A percentile compares a stretch with the other conserved stretches of the same genome.
These are phyloP conservation scores for Steromphala cineraria DNA, from an alignment of 2,888 invertebrate species.

Conservation along the genomic window DNA sequence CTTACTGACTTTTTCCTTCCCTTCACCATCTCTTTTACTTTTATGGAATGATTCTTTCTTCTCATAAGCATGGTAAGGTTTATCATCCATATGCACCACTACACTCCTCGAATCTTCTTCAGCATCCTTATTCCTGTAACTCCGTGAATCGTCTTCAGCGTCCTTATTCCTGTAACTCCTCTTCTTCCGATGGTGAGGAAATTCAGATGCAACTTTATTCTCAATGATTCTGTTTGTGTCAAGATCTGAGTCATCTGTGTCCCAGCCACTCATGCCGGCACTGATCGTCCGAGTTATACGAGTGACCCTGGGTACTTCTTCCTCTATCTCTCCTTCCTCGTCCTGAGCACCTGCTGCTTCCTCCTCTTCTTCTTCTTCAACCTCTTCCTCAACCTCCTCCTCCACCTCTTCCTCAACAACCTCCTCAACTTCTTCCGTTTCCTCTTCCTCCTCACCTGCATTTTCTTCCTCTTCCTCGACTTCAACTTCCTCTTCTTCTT, in stretches of 20 bases:
- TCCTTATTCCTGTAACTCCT: conserved; percentile 26
- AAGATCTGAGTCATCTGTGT: not conserved
- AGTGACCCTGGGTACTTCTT: conserved; percentile 20
- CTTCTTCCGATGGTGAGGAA: conserved; percentile 65
- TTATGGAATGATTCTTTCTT: conserved; percentile 10
- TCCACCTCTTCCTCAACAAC: conserved; percentile 24
- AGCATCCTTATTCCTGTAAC: conserved; percentile 12
- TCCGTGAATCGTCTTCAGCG: not conserved
- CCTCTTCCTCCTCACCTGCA: conserved; percentile 35
- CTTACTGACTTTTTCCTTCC: conserved; percentile 28
- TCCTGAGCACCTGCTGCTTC: conserved; percentile 14
- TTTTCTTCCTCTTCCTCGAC: conserved; percentile 34
- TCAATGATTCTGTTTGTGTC: not conserved
- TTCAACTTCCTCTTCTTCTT: conserved; percentile 14
- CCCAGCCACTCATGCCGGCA: not conserved
- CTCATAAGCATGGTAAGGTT: not conserved
- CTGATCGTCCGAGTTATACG: conserved; percentile 17
- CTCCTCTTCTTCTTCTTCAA: conserved; percentile 22
- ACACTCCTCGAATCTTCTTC: not conserved
- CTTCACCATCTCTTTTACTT: conserved; percentile 22
- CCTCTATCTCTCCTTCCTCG: conserved; percentile 26
- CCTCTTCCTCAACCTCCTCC: conserved; percentile 18
- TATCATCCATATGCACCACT: not conserved
- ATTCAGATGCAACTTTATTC: conserved; percentile 55
- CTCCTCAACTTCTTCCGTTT: conserved; percentile 30